Base-by-base conservation (phyloP, 1,140 invertebrate genomes). In the Tetranychus urticae region DNA sequence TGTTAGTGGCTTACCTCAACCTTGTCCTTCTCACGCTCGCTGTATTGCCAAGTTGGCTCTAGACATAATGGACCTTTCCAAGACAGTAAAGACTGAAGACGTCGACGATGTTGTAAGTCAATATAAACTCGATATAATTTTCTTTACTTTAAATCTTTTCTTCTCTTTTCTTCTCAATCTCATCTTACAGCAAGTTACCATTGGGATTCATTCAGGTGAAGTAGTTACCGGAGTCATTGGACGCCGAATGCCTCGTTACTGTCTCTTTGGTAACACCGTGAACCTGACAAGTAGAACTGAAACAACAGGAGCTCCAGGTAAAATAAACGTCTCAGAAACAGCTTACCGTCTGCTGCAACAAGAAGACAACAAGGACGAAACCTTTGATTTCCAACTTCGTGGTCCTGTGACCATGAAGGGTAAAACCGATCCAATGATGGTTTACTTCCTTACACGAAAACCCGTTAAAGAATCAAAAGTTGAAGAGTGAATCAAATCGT, bases 191-290 rank as follows among this genome's bases (percentile, higher is more conserved):
- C 81, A 84, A 79, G 88, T 96, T 60, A 93, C 89, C 12, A 92
- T 97, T 66, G 91, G 91, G 13, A 91, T 96, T 63, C 91, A 97
- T 71, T 86, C 86, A 13, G 91, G 91, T 1, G 89, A 94, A 73
- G 89, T 93, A 6, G 88, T 96, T 39, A 93, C 90, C 1, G 91
- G 91, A 14, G 90, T 96, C 2, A 94, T 96, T 63, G 91, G 91
- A 3, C 88, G 93, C 75, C 81, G 88, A 59, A 92, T 94, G 85
- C 91, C 91, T 0, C 80, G 90, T n/a, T 97, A 94, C 70, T 96
- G 90, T 74, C 78, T 97, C 2, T 97, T 96, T 70, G 91, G 91
- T 31, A 94, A 94, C 72, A 94, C 90, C 0, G 91, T 97, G 0
- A 96, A 96, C 74, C 72, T 96, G 34, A 93, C 90, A 42, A 92